A percentile compares a stretch with the other conserved stretches of the same genome.
phyloP scores from a whole-genome alignment of 2,113 vertebrate genomes.

The Leucosticte australis region DNA sequence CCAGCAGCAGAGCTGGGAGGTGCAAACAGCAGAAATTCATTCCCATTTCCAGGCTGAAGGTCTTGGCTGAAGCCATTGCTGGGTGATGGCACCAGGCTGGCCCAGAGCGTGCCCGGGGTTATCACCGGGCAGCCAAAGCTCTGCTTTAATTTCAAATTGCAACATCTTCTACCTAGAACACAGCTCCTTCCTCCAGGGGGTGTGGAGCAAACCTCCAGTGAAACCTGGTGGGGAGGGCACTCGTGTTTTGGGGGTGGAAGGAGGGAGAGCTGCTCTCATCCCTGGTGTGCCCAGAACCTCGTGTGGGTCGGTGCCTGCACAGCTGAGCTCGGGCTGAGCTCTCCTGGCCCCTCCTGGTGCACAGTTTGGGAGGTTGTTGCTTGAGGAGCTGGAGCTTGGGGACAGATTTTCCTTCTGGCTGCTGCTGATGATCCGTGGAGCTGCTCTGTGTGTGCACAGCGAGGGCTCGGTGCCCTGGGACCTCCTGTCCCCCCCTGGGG shows the following conservation, averaged over 20 bases:
- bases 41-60: not conserved
- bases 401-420: not conserved
- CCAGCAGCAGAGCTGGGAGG: not conserved
- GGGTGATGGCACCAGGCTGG: not conserved
- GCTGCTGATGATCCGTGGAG: not conserved
- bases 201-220: not conserved
- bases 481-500: not conserved
- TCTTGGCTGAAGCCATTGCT: not conserved
- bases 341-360: not conserved
- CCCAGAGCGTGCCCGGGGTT: rapidly evolving
- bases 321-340: not conserved
- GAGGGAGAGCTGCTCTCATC: not conserved
- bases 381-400: rapidly evolving
- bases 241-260: not conserved
- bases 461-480: not conserved
- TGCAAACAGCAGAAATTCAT: not conserved
- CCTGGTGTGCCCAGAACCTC: rapidly evolving
- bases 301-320: rapidly evolving
- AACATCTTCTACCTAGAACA: not conserved
- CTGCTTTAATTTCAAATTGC: not conserved
- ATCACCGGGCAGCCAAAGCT: rapidly evolving
- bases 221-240: not conserved
- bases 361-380: not conserved
- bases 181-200: rapidly evolving
- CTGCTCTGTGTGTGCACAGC: rapidly evolving